These are phyloP conservation scores for Scaptomyza hsui DNA, from an alignment of 1,140 invertebrate genomes.

Conservation along the genomic window DNA sequence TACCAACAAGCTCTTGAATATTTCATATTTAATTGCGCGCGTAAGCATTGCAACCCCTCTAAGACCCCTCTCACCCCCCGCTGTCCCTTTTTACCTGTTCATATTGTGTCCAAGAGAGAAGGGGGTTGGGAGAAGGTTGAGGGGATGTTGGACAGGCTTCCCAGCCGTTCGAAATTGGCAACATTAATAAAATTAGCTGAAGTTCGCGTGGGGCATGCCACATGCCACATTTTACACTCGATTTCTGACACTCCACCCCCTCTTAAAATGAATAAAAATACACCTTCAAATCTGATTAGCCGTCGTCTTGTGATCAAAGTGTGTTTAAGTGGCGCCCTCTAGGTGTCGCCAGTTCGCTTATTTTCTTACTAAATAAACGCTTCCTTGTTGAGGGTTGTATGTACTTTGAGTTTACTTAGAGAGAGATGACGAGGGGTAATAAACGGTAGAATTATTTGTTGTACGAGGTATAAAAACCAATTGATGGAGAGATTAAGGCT, in stretches of 20 bases:
- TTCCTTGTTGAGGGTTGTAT: conserved; percentile 28
- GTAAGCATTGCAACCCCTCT: conserved; percentile 63
- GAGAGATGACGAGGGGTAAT: no score
- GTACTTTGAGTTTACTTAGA: conserved; percentile 8
- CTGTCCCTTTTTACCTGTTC: neutral
- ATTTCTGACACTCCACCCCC: conserved; percentile 33
- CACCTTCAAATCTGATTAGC: conserved; percentile 72
- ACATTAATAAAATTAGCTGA: conserved; percentile 79
- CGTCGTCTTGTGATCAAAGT: conserved; percentile 57
- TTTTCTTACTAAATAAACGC: conserved; percentile 22
- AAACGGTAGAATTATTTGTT: no score
- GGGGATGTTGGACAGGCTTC: conserved; percentile 12
- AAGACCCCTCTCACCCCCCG: neutral
- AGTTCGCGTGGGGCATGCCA: conserved; percentile 26
- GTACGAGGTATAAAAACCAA: no score
- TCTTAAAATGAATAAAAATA: conserved; percentile 29
- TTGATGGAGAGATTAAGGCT: no score
- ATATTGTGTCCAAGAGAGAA: neutral
- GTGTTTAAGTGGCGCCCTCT: conserved; percentile 21
- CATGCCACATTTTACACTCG: conserved; percentile 58
- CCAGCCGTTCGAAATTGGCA: conserved; percentile 72
- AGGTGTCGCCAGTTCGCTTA: conserved; percentile 19
- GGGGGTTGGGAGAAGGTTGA: conserved; percentile 14
- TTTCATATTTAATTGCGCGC: conserved; percentile 81
- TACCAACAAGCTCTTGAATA: conserved; percentile 63